Evolutionary conservation across 2,888 invertebrate genomes (phyloP).

Genomic region (Omphaloscelis lunosa): DNA sequence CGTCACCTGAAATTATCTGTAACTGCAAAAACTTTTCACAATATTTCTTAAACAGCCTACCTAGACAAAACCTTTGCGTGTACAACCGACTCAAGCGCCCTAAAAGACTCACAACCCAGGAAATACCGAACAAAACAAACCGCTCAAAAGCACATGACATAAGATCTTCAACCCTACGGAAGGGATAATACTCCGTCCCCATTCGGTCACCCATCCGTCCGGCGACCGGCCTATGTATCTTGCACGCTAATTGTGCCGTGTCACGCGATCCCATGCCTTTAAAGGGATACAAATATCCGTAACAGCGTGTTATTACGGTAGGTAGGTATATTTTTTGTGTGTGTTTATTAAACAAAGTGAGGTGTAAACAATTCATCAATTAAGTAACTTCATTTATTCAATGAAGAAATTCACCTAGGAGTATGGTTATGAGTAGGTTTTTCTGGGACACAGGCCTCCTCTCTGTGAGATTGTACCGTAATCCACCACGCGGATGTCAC

Average conservation of each 20-base stretch:
- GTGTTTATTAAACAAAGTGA: slow-evolving; percentile 25
- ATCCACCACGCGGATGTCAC: too few relatives aligned
- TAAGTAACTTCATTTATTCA: background rate
- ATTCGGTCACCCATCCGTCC: slow-evolving; percentile 61
- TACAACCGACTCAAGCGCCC: background rate
- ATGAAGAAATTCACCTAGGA: too few relatives aligned
- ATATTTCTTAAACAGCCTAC: background rate
- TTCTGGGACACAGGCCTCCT: too few relatives aligned
- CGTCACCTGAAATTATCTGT: background rate
- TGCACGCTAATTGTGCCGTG: slow-evolving; percentile 53
- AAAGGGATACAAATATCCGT: slow-evolving; percentile 43
- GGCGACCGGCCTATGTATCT: slow-evolving; percentile 32
- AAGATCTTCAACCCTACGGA: slow-evolving; percentile 48
- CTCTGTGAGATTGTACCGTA: too few relatives aligned
- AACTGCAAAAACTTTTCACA: background rate
- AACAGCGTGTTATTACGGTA: slow-evolving; percentile 27
- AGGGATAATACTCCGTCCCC: slow-evolving; percentile 52
- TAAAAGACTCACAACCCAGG: slow-evolving; percentile 17
- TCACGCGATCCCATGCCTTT: slow-evolving; percentile 54
- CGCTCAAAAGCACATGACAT: slow-evolving; percentile 23
- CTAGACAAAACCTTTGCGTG: background rate
- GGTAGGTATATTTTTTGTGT: slow-evolving; percentile 11
- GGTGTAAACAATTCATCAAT: background rate
- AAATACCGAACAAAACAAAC: slow-evolving; percentile 30
- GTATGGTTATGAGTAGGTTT: too few relatives aligned